Evolutionary conservation across 2,113 vertebrate species (phyloP).

Genomic region (Paedocypris sp.): DNA sequence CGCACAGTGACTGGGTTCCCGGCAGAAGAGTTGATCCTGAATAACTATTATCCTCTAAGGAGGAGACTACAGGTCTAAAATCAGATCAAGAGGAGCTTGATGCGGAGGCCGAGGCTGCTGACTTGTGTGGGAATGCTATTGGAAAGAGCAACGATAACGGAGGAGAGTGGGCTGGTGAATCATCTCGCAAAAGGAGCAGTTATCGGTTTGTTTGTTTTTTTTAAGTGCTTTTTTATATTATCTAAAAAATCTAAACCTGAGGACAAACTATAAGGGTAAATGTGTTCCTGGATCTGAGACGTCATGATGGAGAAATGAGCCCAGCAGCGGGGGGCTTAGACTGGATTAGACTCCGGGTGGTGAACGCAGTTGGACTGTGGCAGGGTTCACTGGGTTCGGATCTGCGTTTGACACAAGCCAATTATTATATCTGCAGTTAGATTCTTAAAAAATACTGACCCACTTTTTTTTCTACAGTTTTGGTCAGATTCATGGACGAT

Average conservation of each 20-base stretch:
- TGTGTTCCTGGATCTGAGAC: too few species aligned
- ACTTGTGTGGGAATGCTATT: constrained; percentile 27
- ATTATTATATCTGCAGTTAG: constrained; percentile 56
- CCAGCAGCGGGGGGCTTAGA: neutral
- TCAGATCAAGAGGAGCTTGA: constrained; percentile 28
- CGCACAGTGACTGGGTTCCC: constrained; percentile 5
- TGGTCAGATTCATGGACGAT: too few species aligned
- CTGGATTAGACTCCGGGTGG: constrained; percentile 46
- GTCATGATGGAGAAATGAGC: neutral
- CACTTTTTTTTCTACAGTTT: too few species aligned
- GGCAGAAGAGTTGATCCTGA: constrained; percentile 3
- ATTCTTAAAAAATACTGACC: too few species aligned
- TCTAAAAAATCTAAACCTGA: too few species aligned
- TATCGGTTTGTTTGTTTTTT: too few species aligned
- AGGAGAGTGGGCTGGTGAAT: constrained; percentile 28
- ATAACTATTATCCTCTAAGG: constrained; percentile 12
- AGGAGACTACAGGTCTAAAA: constrained; percentile 23
- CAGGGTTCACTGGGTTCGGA: constrained; percentile 46
- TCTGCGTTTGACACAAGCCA: constrained; percentile 46
- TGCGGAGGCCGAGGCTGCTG: constrained; percentile 23
- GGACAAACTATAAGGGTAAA: too few species aligned
- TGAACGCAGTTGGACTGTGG: constrained; percentile 13
- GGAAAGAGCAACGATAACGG: constrained; percentile 16
- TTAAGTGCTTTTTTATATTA: constrained; percentile 41
- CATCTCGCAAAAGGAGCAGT: constrained; percentile 14